These are phyloP conservation scores for Sarotherodon lohbergeri DNA, from an alignment of 2,113 vertebrate species.

Conservation along the genomic window DNA sequence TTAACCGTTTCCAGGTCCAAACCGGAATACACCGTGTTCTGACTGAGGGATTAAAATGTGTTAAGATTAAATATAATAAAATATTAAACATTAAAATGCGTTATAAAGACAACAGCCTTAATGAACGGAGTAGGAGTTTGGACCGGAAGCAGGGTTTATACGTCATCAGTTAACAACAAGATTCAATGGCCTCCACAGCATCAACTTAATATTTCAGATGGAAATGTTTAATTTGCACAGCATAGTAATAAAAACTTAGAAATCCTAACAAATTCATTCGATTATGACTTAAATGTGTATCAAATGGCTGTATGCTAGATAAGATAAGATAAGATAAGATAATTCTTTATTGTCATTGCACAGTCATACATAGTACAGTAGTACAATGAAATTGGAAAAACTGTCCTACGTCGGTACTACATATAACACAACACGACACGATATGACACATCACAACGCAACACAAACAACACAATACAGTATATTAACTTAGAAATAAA, in stretches of 20 bases:
- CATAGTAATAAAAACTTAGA: neutral
- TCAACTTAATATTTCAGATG: neutral
- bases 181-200: neutral
- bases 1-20: neutral
- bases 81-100: neutral
- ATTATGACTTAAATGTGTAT: neutral
- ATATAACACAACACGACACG: no score
- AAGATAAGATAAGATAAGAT: no score
- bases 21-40: neutral
- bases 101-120: neutral
- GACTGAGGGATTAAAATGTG: neutral
- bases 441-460: no score
- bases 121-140: neutral
- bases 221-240: neutral
- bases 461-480: no score
- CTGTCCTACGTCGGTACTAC: no score
- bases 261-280: neutral
- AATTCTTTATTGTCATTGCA: no score
- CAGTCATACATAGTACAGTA: no score
- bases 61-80: neutral
- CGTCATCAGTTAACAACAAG: neutral
- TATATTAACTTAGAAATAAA: no score
- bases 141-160: neutral
- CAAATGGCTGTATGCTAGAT: neutral
- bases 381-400: no score